These are phyloP conservation scores for Aix galericulata DNA, from an alignment of 2,113 vertebrate species.

Conservation along the genomic window DNA sequence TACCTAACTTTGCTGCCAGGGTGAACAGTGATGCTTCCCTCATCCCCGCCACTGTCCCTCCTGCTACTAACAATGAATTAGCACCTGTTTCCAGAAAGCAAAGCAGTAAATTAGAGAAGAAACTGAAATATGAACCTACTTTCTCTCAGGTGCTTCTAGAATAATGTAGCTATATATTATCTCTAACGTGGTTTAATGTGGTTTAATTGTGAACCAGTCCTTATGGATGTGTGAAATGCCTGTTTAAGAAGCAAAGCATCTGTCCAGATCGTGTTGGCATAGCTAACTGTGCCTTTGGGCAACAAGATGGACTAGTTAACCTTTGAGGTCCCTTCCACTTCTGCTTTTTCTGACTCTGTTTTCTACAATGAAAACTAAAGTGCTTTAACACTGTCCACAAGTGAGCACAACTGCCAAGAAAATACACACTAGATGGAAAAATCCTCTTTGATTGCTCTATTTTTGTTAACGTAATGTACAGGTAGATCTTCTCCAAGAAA, in stretches of 20 bases:
- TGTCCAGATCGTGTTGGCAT: not conserved
- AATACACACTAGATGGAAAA: constrained; percentile 25
- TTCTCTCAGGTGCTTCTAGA: not conserved
- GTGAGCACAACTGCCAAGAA: constrained; percentile 23
- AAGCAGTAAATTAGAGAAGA: not conserved
- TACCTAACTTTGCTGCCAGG: not conserved
- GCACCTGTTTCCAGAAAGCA: not conserved
- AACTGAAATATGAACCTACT: not conserved
- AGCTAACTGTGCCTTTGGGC: not conserved
- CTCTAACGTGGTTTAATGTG: not conserved
- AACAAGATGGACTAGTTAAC: not conserved
- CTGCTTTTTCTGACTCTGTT: not conserved
- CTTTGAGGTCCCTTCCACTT: constrained; percentile 16
- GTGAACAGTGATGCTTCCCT: not conserved
- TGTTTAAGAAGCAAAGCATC: not conserved
- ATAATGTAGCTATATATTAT: not conserved
- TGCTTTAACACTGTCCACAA: constrained; percentile 12
- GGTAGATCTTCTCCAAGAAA: constrained; percentile 8
- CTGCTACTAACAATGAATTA: not conserved
- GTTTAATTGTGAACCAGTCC: not conserved
- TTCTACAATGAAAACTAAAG: constrained; percentile 11
- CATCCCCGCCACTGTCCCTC: not conserved
- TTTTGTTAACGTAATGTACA: constrained; percentile 43
- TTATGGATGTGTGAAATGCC: not conserved
- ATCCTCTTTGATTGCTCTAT: constrained; percentile 5